phyloP scores from a whole-genome alignment of 1,140 invertebrate genomes.

The Brachionus plicatilis region DNA sequence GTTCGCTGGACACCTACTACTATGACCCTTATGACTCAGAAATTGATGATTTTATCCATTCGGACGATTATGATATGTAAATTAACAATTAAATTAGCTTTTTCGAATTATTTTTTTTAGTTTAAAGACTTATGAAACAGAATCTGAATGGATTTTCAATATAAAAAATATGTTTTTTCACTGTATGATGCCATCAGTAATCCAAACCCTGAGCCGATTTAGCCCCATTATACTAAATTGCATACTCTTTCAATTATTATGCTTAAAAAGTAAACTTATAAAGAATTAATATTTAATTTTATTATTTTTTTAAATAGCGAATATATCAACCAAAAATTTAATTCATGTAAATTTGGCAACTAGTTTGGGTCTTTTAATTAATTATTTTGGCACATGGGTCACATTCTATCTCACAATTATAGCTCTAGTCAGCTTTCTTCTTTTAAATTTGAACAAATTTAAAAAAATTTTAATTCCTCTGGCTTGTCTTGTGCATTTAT shows the following conservation, averaged over 20 bases:
- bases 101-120: not conserved
- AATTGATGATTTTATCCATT: not conserved
- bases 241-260: not conserved
- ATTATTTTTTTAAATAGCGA: not conserved
- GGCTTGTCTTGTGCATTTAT: not conserved
- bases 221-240: not conserved
- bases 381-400: not conserved
- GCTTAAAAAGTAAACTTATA: not conserved
- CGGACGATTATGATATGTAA: not conserved
- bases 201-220: not conserved
- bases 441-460: not conserved
- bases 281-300: not conserved
- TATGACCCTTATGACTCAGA: not conserved
- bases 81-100: not conserved
- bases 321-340: not conserved
- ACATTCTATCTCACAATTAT: not conserved
- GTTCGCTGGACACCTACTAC: not conserved
- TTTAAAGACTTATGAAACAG: not conserved
- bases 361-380: not conserved
- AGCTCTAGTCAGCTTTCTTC: not conserved
- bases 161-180: not conserved
- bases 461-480: not conserved
- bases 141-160: constrained; percentile 1
- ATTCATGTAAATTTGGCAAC: not conserved
- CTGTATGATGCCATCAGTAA: not conserved